Evolutionary conservation across 2,797 vertebrate species (phyloP).

Genomic region (Pteropus rufus): DNA sequence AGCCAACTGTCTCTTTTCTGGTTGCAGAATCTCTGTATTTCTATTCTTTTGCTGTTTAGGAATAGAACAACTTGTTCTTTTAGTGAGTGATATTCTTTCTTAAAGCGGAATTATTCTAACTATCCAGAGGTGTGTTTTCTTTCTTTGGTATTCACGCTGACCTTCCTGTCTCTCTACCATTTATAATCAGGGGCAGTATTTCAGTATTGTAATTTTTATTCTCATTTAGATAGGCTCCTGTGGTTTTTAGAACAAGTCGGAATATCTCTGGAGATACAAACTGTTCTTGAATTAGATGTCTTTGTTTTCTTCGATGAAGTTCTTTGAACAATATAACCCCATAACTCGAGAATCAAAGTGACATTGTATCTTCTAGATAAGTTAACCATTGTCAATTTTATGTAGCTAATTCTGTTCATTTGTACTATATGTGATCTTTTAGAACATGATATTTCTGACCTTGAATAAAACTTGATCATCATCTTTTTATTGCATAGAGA

Average conservation of each 20-base stretch:
- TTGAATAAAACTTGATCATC: neutral
- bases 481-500: neutral
- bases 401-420: neutral
- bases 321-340: conserved; percentile 2
- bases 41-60: neutral
- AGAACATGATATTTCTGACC: neutral
- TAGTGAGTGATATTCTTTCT: conserved; percentile 11
- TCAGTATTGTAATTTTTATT: conserved; percentile 6
- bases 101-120: neutral
- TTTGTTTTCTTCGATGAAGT: conserved; percentile 4
- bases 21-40: neutral
- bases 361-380: conserved; percentile 42
- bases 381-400: neutral
- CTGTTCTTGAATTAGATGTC: conserved; percentile 47
- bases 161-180: neutral
- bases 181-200: neutral
- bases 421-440: neutral
- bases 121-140: neutral
- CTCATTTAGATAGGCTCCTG: conserved; percentile 34
- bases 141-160: neutral
- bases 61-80: conserved; percentile 29
- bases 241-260: conserved; percentile 1
- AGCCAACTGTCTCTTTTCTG: neutral
- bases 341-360: conserved; percentile 11
- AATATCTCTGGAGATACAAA: conserved; percentile 17